Base-by-base conservation (phyloP, 2,113 vertebrate species). In the Pleuronectes platessa region DNA sequence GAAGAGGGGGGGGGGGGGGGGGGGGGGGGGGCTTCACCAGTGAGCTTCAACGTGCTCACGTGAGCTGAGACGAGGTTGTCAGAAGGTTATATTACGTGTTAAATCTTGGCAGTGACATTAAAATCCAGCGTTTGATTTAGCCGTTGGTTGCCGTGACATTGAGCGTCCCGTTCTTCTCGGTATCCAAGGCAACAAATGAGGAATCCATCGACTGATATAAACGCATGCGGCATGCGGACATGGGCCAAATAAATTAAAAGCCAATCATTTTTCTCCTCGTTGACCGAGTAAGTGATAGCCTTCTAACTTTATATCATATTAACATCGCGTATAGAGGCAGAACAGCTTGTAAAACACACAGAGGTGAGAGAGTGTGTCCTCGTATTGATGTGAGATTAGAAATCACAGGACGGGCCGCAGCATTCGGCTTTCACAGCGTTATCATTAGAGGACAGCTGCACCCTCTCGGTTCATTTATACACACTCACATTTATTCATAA, bases 261-360 rank as follows among this genome's bases (percentile, higher is more conserved):
- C 79, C 71, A 84, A 82, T 91, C 73, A 83, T 90, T 86, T 88
- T 73, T 72, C 79, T 83, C 88, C 78, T 71, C 84, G 73, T 78
- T 81, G 86, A 89, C 85, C 71, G 79, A 68, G 58, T 45, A 77
- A 82, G 83, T 11, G 60, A 40, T 31, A 68, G 78, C 62, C 2
- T 74, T 82, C 63, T 70, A 72, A 88, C 68, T 86, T 80, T 70
- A 81, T 85, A 62, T 87, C 71, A 76, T 80, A 87, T 91, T 90
- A 89, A 76, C 47, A 40, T 59, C 62, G 65, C 75, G 80, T 58
- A 72, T 60, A 75, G 84, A 71, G 78, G 74, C 35, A 10, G 45
- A 14, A 23, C 68, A 17, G 80, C 75, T 85, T 71, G 79, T 91
- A 78, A 90, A 90, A 81, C 79, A 78, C 79, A 78, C 65, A 71